A percentile compares a stretch with the other conserved stretches of the same genome.
phyloP scores from a whole-genome alignment of 2,797 vertebrate species.

The Sciaenops ocellatus region DNA sequence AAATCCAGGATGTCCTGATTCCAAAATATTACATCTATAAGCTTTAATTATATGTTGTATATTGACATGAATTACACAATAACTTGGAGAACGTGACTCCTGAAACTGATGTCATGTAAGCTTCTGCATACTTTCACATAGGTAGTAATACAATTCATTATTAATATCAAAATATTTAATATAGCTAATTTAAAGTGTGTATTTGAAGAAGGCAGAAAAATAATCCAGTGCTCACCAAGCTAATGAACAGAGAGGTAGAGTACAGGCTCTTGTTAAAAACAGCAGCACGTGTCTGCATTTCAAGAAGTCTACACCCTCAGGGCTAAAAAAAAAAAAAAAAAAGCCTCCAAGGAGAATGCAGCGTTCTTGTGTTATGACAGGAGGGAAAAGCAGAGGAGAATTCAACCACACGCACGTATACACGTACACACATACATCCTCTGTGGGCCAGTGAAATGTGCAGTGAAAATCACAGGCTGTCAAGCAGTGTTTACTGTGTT shows the following conservation, averaged over 20 bases:
- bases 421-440: constrained; percentile 24
- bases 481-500: constrained; percentile 73
- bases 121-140: neutral
- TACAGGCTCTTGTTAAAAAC: constrained; percentile 32
- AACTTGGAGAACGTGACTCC: too few species aligned
- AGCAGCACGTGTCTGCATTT: constrained; percentile 40
- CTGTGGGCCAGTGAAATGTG: constrained; percentile 51
- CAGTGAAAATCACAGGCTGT: constrained; percentile 72
- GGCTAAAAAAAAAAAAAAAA: constrained; percentile 58
- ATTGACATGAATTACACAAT: too few species aligned
- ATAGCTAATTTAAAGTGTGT: neutral
- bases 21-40: neutral
- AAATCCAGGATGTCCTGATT: too few species aligned
- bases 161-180: constrained; percentile 16
- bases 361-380: constrained; percentile 71
- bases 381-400: constrained; percentile 42
- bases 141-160: neutral
- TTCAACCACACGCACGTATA: constrained; percentile 14
- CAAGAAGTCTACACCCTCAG: constrained; percentile 47
- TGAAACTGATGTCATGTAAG: neutral
- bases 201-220: constrained; percentile 7
- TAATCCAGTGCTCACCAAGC: neutral
- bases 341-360: constrained; percentile 51
- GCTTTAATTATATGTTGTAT: neutral
- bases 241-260: constrained; percentile 19